Percentiles rank a stretch among this genome's conserved stretches.
Evolutionary conservation across 2,113 vertebrate species (phyloP).

Genomic region (Numenius arquata): DNA sequence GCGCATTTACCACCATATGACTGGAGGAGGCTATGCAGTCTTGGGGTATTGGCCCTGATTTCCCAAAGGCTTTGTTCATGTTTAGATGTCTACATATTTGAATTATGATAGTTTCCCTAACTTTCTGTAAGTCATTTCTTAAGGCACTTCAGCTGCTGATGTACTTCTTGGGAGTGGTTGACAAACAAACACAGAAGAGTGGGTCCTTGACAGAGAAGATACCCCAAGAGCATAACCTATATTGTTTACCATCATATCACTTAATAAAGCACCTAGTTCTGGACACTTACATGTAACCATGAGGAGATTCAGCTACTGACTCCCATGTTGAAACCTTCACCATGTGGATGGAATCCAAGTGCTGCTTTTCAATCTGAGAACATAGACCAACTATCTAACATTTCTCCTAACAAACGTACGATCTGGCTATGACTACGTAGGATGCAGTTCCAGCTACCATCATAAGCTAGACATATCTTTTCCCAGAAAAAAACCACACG

Average conservation of each 20-base stretch:
- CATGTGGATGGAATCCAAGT: background rate
- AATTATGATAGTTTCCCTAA: background rate
- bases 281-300: background rate
- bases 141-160: background rate
- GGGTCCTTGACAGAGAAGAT: background rate
- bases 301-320: background rate
- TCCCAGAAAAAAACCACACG: background rate
- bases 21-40: background rate
- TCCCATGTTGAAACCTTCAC: background rate
- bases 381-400: background rate
- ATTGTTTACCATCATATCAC: background rate
- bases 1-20: background rate
- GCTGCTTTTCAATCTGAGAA: background rate
- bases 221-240: background rate
- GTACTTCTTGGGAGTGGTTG: background rate
- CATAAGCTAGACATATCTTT: background rate
- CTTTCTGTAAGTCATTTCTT: background rate
- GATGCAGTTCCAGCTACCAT: background rate
- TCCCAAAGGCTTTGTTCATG: background rate
- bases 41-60: background rate
- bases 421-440: rapidly evolving
- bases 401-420: background rate
- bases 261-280: background rate
- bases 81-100: background rate
- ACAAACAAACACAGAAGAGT: background rate